These are phyloP conservation scores for Ictalurus punctatus DNA, from an alignment of 2,113 vertebrate species.

Conservation along the genomic window DNA sequence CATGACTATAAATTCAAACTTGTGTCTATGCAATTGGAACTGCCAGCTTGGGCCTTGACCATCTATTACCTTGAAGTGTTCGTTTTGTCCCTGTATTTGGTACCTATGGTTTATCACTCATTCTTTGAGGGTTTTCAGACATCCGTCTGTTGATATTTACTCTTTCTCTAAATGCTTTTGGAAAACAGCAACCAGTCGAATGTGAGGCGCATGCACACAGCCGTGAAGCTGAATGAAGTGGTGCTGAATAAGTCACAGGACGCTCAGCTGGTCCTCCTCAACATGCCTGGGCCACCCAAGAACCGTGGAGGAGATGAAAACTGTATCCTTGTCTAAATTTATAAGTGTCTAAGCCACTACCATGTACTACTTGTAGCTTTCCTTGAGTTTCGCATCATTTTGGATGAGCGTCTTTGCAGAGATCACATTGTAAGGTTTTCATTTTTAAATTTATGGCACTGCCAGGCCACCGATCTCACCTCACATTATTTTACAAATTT, in stretches of 20 bases:
- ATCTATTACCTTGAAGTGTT: background rate
- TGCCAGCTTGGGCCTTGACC: background rate
- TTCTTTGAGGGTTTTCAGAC: background rate
- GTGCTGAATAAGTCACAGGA: constrained; percentile 89
- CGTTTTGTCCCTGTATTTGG: background rate
- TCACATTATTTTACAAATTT: background rate
- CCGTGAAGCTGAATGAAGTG: constrained; percentile 90
- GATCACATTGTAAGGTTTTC: background rate
- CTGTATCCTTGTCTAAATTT: constrained; percentile 84
- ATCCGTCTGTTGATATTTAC: background rate
- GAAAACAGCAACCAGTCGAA: constrained; percentile 88
- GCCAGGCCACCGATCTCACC: background rate
- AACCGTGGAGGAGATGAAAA: constrained; percentile 92
- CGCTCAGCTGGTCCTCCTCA: constrained; percentile 91
- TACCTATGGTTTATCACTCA: background rate
- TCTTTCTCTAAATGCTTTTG: constrained; percentile 16
- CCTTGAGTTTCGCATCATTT: background rate
- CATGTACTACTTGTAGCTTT: background rate
- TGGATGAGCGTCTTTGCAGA: background rate
- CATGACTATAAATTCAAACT: background rate
- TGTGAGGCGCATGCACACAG: constrained; percentile 95
- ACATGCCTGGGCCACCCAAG: constrained; percentile 93
- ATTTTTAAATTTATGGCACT: background rate
- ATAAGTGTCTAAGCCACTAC: background rate
- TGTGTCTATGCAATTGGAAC: background rate